A percentile compares a stretch with the other conserved stretches of the same genome.
Conservation (phyloP, 2,113 vertebrate species). For the Tinamus guttatus region DNA sequence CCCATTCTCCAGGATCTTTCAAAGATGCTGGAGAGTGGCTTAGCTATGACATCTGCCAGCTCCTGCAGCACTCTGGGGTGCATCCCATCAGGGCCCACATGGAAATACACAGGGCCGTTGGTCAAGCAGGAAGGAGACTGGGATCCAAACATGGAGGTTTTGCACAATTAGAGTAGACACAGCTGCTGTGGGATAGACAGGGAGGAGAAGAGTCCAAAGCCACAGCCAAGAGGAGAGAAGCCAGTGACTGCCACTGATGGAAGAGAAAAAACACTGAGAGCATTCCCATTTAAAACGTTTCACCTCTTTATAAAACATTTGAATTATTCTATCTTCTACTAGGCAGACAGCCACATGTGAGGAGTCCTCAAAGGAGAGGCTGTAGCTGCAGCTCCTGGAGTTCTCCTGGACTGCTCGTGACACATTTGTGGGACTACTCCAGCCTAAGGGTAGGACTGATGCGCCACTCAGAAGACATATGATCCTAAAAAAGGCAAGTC, state of each 20-base stretch:
- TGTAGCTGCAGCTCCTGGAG: fast-evolving
- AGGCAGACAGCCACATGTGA: neutral
- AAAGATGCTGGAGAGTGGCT: too few relatives aligned
- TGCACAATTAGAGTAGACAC: neutral
- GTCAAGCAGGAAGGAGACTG: neutral
- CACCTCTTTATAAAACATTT: neutral
- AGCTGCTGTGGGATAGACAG: neutral
- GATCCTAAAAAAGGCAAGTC: neutral
- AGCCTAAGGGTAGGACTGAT: neutral
- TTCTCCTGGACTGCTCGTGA: neutral
- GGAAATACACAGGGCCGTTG: neutral
- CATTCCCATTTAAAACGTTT: neutral
- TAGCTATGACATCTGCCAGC: too few relatives aligned
- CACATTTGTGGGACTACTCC: neutral
- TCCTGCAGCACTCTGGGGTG: too few relatives aligned
- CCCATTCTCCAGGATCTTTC: too few relatives aligned
- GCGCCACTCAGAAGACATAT: neutral
- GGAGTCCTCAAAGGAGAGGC: fast-evolving
- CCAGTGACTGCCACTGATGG: neutral
- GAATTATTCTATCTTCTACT: neutral
- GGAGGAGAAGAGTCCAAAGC: neutral
- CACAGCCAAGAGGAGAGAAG: neutral
- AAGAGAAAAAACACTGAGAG: neutral
- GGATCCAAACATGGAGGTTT: neutral
- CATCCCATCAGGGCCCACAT: too few relatives aligned